These are phyloP conservation scores for Furnarius figulus DNA, from an alignment of 2,113 vertebrate genomes.

Conservation along the genomic window DNA sequence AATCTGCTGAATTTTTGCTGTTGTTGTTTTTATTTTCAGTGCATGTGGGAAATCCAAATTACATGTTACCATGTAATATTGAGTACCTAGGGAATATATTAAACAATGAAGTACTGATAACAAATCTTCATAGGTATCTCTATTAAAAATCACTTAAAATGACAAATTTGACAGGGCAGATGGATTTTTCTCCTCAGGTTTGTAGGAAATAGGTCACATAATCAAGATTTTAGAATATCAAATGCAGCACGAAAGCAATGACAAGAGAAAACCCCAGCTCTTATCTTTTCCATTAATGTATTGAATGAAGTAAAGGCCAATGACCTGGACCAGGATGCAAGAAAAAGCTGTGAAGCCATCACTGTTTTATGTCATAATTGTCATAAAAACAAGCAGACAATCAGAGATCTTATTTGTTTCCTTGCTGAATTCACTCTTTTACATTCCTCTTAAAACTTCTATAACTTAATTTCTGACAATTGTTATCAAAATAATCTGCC, in stretches of 20 bases:
- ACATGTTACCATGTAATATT: background rate
- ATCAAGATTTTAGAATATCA: background rate
- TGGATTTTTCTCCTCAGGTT: background rate
- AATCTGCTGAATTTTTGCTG: background rate
- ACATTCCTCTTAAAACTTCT: background rate
- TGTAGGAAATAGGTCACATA: background rate
- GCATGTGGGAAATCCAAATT: background rate
- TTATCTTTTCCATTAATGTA: background rate
- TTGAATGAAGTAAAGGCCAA: background rate
- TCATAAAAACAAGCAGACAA: background rate
- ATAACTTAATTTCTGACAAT: background rate
- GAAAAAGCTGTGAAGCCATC: background rate
- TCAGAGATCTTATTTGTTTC: background rate
- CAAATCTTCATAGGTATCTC: background rate
- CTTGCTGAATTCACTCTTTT: background rate
- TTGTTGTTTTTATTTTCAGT: background rate
- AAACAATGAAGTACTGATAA: background rate
- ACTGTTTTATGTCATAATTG: background rate
- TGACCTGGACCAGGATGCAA: background rate
- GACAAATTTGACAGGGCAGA: background rate
- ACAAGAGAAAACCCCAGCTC: background rate
- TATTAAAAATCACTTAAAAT: background rate
- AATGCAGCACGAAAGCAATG: background rate
- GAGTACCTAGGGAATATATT: background rate
- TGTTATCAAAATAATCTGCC: background rate